phyloP scores from a whole-genome alignment of 2,797 vertebrate species.

The Mormyrops attenuatus region DNA sequence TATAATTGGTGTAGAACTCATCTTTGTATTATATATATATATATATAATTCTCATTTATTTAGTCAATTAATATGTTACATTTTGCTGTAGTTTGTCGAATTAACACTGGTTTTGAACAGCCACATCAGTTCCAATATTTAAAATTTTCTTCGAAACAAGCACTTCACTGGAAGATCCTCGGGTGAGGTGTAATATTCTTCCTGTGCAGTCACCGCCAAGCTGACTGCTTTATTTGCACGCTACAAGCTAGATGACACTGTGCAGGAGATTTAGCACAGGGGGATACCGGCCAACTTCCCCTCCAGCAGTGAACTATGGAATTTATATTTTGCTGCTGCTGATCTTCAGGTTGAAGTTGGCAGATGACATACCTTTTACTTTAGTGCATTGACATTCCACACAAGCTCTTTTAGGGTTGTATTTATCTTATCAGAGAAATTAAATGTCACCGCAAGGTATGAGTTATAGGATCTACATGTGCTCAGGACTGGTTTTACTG shows the following conservation, averaged over 20 bases:
- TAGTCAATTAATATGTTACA: neutral
- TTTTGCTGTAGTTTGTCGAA: neutral
- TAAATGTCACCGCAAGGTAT: slow-evolving; percentile 3
- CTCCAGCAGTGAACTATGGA: slow-evolving; percentile 2
- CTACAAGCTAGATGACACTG: neutral
- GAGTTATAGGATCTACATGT: neutral
- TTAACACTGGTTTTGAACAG: neutral
- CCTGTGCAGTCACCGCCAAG: neutral
- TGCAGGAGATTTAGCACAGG: neutral
- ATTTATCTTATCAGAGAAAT: slow-evolving; percentile 8
- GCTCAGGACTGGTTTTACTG: neutral
- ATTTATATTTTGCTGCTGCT: neutral
- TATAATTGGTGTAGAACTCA: neutral
- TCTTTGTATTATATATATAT: neutral
- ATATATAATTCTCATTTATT: neutral
- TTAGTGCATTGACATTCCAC: neutral
- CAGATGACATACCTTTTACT: neutral
- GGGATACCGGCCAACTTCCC: neutral
- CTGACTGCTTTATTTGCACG: neutral
- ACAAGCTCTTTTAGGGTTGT: neutral
- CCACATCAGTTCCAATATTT: neutral
- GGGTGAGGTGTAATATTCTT: neutral
- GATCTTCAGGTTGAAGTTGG: neutral
- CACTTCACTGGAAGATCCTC: neutral
- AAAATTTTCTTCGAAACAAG: neutral